Evolutionary conservation across 2,888 invertebrate genomes (phyloP).

Genomic region (Rotaria socialis): DNA sequence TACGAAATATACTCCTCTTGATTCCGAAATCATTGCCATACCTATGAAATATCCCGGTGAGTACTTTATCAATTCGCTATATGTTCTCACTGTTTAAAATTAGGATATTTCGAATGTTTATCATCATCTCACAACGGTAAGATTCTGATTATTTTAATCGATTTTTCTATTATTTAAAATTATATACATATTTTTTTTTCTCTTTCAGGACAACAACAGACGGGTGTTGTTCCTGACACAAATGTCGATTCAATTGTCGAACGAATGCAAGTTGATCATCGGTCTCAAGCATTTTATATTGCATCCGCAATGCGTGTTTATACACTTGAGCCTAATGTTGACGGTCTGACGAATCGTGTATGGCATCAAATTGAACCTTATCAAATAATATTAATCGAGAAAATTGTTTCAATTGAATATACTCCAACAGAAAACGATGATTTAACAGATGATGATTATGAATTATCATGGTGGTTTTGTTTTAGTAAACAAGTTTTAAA

Average conservation of each 20-base stretch:
- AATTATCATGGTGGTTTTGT: conserved; percentile 20
- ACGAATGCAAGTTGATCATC: not conserved
- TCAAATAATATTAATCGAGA: not conserved
- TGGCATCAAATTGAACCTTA: not conserved
- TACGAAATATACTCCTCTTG: not conserved
- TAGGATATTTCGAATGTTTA: conserved; percentile 38
- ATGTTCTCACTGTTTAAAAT: not conserved
- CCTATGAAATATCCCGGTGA: conserved; percentile 2
- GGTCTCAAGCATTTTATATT: not conserved
- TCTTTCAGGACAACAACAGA: not conserved
- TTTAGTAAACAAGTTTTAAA: not conserved
- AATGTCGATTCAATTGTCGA: not conserved
- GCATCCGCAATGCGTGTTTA: not conserved
- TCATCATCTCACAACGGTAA: not conserved
- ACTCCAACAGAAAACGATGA: not conserved
- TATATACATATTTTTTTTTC: not conserved
- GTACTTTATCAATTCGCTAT: not conserved
- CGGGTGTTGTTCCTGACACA: not conserved
- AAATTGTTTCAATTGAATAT: not conserved
- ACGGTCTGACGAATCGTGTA: not conserved
- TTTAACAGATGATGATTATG: conserved; percentile 13
- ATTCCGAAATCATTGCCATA: not conserved
- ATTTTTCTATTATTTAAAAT: not conserved
- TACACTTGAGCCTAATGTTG: not conserved
- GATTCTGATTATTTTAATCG: not conserved